These are phyloP conservation scores for Gopherus evgoodei DNA, from an alignment of 2,113 vertebrate species.

Conservation along the genomic window DNA sequence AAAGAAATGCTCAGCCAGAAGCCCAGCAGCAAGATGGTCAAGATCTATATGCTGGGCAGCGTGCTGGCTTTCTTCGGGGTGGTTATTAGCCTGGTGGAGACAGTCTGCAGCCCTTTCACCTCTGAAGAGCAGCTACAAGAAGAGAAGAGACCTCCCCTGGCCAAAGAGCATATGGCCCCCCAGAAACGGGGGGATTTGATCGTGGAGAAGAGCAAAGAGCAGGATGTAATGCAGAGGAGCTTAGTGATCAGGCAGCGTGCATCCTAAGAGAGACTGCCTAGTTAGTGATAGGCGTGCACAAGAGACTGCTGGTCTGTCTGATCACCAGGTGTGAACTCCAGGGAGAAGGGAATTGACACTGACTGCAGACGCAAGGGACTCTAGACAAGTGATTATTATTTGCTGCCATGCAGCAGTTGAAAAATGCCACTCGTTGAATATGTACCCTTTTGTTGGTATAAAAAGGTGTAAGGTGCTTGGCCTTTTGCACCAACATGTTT, in stretches of 20 bases:
- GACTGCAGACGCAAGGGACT: not conserved
- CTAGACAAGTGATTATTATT: conserved; percentile 38
- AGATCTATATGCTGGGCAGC: conserved; percentile 90
- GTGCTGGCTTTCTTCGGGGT: conserved; percentile 86
- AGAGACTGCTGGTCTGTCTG: not conserved
- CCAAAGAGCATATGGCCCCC: not conserved
- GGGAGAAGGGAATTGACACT: not conserved
- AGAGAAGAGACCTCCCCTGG: not conserved
- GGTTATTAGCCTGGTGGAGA: conserved; percentile 86
- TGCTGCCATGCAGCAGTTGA: conserved; percentile 83
- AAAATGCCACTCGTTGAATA: conserved; percentile 1
- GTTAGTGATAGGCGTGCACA: not conserved
- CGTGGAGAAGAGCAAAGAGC: conserved; percentile 44
- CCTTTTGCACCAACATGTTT: not conserved
- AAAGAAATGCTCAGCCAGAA: conserved; percentile 87
- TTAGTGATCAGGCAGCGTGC: conserved; percentile 81
- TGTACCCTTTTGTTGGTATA: conserved; percentile 66
- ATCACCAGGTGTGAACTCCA: not conserved
- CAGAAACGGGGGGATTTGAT: conserved; percentile 6
- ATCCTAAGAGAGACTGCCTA: conserved; percentile 61
- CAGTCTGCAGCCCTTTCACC: conserved; percentile 83
- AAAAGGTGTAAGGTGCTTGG: conserved; percentile 40
- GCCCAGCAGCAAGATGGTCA: conserved; percentile 83
- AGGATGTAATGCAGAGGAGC: conserved; percentile 33
- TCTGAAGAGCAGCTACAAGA: conserved; percentile 70